These are phyloP conservation scores for Oreochromis spilurus DNA, from an alignment of 2,113 vertebrate species.

Conservation along the genomic window DNA sequence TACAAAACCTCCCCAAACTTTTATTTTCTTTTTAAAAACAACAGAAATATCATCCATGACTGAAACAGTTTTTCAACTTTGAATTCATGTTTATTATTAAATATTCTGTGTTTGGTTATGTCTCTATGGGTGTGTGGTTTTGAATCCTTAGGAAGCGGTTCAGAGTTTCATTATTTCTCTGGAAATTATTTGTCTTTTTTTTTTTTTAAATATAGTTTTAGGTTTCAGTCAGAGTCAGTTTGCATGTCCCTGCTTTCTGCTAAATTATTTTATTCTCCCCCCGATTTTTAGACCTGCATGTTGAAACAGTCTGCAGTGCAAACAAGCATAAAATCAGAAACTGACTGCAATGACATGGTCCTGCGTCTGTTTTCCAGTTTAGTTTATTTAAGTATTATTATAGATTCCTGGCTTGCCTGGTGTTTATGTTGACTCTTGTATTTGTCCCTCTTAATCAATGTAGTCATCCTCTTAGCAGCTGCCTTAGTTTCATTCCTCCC, in stretches of 20 bases:
- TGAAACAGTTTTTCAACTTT: not conserved
- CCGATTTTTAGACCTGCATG: not conserved
- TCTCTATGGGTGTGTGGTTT: not conserved
- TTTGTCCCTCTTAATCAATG: not conserved
- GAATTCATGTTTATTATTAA: not conserved
- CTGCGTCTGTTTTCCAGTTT: not conserved
- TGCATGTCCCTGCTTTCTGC: not conserved
- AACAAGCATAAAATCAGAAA: not conserved
- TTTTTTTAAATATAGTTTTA: not conserved
- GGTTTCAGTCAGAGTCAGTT: not conserved
- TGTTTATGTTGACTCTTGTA: not conserved
- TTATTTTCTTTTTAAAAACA: not conserved
- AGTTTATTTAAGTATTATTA: not conserved
- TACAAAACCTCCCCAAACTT: fast-evolving
- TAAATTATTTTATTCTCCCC: not conserved
- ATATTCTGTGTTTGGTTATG: not conserved
- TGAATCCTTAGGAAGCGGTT: not conserved
- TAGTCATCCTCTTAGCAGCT: not conserved
- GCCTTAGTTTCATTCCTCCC: not conserved
- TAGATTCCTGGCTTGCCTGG: not conserved
- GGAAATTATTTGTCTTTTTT: not conserved
- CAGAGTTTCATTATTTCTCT: not conserved
- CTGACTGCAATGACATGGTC: not conserved
- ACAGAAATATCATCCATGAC: not conserved
- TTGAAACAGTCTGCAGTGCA: not conserved